Evolutionary conservation across 2,888 invertebrate species (phyloP), one percentile per base, ranked within the genome.

Genomic region (Platycnemis pennipes): DNA sequence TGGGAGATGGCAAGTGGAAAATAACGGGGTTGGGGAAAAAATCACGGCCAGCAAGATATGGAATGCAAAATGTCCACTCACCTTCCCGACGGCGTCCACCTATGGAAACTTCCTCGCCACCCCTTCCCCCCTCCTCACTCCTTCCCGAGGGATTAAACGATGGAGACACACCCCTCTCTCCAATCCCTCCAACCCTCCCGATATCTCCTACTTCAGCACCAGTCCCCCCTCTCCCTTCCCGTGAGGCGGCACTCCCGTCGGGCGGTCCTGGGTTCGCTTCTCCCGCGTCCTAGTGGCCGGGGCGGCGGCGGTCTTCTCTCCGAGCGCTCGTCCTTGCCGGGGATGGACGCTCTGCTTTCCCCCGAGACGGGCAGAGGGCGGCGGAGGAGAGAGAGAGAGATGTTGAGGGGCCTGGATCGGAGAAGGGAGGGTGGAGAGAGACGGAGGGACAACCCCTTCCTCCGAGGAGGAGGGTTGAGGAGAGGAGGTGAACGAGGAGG

Each of bases 251-350:
- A 63, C 91, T 91, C 44, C 69, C 37, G 44, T 63, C 91, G 91
- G 63, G 69, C 26, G 69, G 56, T 63, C 63, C 63, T 26, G 91
- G 91, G 91, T 91, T 91, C 91, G 91, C 63, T 56, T 63, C 91
- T 91, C 56, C 63, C 37, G 77, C 13, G 37, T n/a, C 63, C 63
- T 26, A 63, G 7, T 26, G n/a, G 49, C 45, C n/a, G 63, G 63
- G 63, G 91, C 91, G 91, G 91, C 91, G 91, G 91, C 69, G 44
- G 63, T 49, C 16, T 19, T 22, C 45, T 46, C 19, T 89, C 42
- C 89, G 16, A 19, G 89, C 53, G 42, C 91, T 91, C 63, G 56
- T 63, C 63, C 91, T 63, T 16, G 63, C 56, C 91, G 91, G 91
- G 91, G 91, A 16, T 44, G 26, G 63, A 45, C 91, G 91, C 91